Base-by-base conservation (phyloP, 2,888 invertebrate species). In the Apamea monoglypha region DNA sequence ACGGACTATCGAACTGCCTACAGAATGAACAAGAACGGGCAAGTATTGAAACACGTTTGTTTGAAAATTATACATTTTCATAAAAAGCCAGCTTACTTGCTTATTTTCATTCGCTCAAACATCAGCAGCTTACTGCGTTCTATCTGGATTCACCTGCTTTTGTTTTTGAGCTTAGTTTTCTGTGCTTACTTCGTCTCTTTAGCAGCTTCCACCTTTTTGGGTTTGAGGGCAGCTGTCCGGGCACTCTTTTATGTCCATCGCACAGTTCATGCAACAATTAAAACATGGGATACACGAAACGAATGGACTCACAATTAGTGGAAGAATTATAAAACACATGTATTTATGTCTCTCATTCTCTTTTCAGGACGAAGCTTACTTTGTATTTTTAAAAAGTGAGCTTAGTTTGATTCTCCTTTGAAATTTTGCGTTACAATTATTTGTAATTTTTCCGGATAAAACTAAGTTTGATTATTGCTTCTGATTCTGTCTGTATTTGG, bases 311-410 rank as follows among this genome's bases (percentile, higher is more conserved):
- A 74, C 77, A 56, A 71, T 0, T 6, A 84, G 7, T 10, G 85
- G 88, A 10, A 87, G 18, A 25, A 87, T 73, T 66, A 87, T 0
- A 47, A 73, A 73, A 67, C 85, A 87, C 84, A 80, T 83, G 56
- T 63, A 44, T 64, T 36, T 18, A 47, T 14, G 1, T 29, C 32
- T 47, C 21, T 50, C 44, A 76, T 59, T 61, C 21, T 36, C 7
- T n/a, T 32, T 29, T 44, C 10, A 5, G 16, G 8, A 70, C 7
- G 8, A 25, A 53, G 68, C 36, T 64, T 80, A 44, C 3, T 68
- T 18, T 66, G 16, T 70, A 25, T 59, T 68, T 12, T 53, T 18
- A 18, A 6, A n/a, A 63, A 68, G 3, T 32, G 25, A 6, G 36
- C 59, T 74, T 72, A 47, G 3, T 66, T 66, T 7, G 8, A 32